Base-by-base conservation (phyloP, 2,888 invertebrate species). In the Drosophila histrio region DNA sequence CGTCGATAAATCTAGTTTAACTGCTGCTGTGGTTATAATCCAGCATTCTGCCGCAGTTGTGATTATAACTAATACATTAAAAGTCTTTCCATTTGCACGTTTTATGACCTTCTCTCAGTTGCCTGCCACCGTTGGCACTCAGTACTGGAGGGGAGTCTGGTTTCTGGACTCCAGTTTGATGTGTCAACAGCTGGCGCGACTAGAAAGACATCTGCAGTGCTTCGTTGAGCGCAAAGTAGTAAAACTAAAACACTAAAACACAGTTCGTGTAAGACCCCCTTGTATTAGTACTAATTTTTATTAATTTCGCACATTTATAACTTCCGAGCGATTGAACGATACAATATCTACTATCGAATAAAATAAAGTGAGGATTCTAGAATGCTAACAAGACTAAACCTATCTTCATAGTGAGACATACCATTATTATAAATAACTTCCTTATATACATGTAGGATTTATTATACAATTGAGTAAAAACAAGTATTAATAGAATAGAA, bases 271-370 rank as follows among this genome's bases (percentile, higher is more conserved):
- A 32, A 46, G 41, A 49, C 21, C 13, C 13, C 28, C 9, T 9
- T 44, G 57, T 50, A 61, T 65, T 78, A 76, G 67, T 65, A 46
- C 56, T 72, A 77, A 77, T 84, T 88, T 78, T 78, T 87, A 85
- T 85, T 88, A 88, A 85, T 88, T 87, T 79, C 68, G 44, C 62
- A 73, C 87, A 84, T 81, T 78, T 87, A 87, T 73, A 87, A 74
- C 76, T 88, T 78, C 68, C 76, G 62, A 66, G 76, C 77, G 66
- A 78, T 69, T 87, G 63, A 66, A 49, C 61, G 24, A 34, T 53
- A 21, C 36, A 19, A 32, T 47, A 30, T 13, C 8, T n/a, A n/a
- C 30, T 21, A n/a, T n/a, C 8, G n/a, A 46, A 11, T 17, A 44
- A 28, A 28, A 28, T 17, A 19, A 13, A 13, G 9, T 11, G 28